Evolutionary conservation across 2,888 invertebrate species (phyloP).

Genomic region (Clivina fossor): DNA sequence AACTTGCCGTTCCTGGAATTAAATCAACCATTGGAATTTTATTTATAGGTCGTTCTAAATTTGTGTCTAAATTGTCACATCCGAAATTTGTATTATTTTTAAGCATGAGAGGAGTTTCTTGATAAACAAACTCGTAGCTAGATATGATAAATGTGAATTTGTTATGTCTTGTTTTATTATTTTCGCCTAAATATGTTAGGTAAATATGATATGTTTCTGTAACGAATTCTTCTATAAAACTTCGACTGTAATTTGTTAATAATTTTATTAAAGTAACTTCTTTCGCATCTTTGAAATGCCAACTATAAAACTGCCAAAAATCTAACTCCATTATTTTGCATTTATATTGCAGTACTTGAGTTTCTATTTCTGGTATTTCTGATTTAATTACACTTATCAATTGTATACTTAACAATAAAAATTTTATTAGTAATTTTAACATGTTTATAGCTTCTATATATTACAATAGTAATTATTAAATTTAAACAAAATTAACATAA

Average conservation of each 20-base stretch:
- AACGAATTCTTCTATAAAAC: constrained; percentile 13
- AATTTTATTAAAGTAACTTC: constrained; percentile 17
- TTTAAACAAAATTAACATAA: too few relatives aligned
- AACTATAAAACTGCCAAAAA: constrained; percentile 16
- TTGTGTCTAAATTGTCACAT: neutral
- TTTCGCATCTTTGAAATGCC: constrained; percentile 20
- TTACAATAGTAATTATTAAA: too few relatives aligned
- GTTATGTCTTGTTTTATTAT: neutral
- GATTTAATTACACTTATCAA: neutral
- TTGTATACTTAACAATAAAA: too few relatives aligned
- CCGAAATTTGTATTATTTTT: constrained; percentile 10
- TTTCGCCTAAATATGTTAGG: too few relatives aligned
- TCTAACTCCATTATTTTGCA: constrained; percentile 4
- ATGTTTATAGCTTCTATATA: too few relatives aligned
- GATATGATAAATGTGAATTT: constrained; percentile 1
- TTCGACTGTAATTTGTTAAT: constrained; percentile 12
- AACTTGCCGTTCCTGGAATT: too few relatives aligned
- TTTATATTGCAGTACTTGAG: neutral
- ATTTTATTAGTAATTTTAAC: too few relatives aligned
- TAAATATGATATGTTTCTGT: too few relatives aligned
- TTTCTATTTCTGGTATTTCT: constrained; percentile 2
- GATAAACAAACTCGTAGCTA: neutral
- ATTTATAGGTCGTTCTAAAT: too few relatives aligned
- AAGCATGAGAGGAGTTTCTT: neutral
- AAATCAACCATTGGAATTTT: too few relatives aligned